These are phyloP conservation scores for Prorops nasuta DNA, from an alignment of 1,140 invertebrate species.

Conservation along the genomic window DNA sequence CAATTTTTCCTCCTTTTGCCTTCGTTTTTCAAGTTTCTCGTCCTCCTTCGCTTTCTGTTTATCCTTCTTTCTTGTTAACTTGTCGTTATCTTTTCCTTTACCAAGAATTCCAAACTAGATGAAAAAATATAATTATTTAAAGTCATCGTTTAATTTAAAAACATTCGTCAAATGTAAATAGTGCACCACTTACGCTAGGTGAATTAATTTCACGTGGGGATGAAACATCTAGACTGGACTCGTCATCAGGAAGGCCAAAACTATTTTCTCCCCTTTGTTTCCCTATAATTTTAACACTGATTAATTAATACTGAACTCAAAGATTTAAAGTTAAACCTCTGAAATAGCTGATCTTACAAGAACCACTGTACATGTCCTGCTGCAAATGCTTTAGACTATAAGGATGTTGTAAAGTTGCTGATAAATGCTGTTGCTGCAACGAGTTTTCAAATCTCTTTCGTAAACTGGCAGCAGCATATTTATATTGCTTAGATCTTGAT, in stretches of 20 bases:
- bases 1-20: slow-evolving; percentile 72
- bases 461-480: slow-evolving; percentile 42
- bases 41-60: slow-evolving; percentile 77
- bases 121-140: slow-evolving; percentile 14
- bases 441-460: slow-evolving; percentile 51
- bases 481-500: slow-evolving; percentile 45
- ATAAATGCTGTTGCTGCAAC: slow-evolving; percentile 39
- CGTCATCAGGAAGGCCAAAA: slow-evolving; percentile 64
- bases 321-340: neutral
- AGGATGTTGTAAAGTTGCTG: slow-evolving; percentile 46
- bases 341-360: slow-evolving; percentile 42
- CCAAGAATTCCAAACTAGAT: slow-evolving; percentile 62
- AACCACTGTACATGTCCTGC: slow-evolving; percentile 50
- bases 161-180: neutral
- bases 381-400: slow-evolving; percentile 52
- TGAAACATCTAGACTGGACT: slow-evolving; percentile 67
- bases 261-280: slow-evolving; percentile 49
- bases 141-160: too few relatives aligned
- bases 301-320: neutral
- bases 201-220: slow-evolving; percentile 70
- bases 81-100: slow-evolving; percentile 67
- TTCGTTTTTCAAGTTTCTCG: slow-evolving; percentile 72
- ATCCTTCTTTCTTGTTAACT: slow-evolving; percentile 65
- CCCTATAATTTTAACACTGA: slow-evolving; percentile 23
- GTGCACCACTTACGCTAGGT: slow-evolving; percentile 59